Conservation (phyloP, 2,797 vertebrate species). For the Pipistrellus nathusii region DNA sequence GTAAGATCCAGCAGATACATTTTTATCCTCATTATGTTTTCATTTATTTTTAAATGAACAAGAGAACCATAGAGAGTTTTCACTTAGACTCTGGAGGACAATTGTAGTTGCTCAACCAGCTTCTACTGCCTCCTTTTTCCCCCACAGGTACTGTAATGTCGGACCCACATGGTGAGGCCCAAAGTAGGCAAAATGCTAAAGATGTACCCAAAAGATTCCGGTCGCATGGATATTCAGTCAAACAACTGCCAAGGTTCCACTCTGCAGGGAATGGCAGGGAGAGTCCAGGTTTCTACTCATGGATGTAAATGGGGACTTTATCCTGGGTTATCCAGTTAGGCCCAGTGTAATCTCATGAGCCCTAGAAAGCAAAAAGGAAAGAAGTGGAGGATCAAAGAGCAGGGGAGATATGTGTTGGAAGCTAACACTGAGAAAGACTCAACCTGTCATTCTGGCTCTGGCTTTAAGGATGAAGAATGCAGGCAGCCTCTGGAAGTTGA, state of each 20-base stretch:
- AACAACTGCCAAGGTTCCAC: not conserved
- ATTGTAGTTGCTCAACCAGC: no score
- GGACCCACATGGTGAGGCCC: accelerated
- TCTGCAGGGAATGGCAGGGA: not conserved
- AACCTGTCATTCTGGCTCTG: not conserved
- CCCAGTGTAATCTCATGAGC: accelerated
- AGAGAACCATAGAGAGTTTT: not conserved
- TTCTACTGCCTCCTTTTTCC: not conserved
- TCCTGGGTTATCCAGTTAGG: not conserved
- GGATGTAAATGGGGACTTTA: not conserved
- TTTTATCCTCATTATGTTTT: not conserved
- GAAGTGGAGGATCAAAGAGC: not conserved
- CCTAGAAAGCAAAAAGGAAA: not conserved
- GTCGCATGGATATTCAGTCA: not conserved
- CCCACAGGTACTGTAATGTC: not conserved
- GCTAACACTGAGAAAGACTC: not conserved
- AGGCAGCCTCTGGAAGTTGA: not conserved
- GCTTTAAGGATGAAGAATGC: not conserved
- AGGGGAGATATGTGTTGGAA: not conserved
- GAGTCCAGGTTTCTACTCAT: no score
- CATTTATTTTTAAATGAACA: not conserved
- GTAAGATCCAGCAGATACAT: not conserved
- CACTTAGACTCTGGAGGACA: not conserved
- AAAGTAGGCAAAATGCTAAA: not conserved
- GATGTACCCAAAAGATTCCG: not conserved